Conservation (phyloP, 1,140 invertebrate genomes). For the Eupeodes corollae region DNA sequence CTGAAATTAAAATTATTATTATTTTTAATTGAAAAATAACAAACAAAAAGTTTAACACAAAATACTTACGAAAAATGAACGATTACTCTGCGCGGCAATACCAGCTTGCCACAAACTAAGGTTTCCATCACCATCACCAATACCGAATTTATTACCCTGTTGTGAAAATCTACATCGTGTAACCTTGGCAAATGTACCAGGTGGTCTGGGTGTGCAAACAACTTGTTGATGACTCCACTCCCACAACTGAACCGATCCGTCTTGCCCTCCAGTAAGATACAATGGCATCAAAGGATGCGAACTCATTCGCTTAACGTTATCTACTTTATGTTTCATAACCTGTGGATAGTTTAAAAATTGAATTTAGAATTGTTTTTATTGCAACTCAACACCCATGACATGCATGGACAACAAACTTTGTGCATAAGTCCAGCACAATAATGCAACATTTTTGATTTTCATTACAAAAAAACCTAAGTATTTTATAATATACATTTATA, state of each 20-base stretch:
- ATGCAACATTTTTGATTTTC: not conserved
- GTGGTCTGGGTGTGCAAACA: conserved; percentile 75
- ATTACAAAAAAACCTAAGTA: not conserved
- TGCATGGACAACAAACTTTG: not conserved
- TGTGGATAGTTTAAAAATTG: conserved; percentile 26
- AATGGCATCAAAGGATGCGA: conserved; percentile 89
- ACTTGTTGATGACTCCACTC: conserved; percentile 92
- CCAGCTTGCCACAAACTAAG: conserved; percentile 90
- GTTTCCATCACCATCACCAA: conserved; percentile 84
- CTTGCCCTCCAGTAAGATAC: conserved; percentile 91
- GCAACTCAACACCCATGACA: not conserved
- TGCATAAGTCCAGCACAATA: not conserved
- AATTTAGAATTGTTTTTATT: too few species aligned
- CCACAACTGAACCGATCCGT: conserved; percentile 95
- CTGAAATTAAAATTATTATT: conserved; percentile 45
- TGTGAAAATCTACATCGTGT: conserved; percentile 88
- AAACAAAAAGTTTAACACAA: conserved; percentile 1
- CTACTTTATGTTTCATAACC: conserved; percentile 78
- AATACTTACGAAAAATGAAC: conserved; percentile 89
- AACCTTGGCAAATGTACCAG: conserved; percentile 84
- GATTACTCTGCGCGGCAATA: conserved; percentile 63
- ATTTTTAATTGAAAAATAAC: conserved; percentile 4
- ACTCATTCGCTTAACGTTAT: conserved; percentile 88
- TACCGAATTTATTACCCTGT: conserved; percentile 97
- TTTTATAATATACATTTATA: not conserved